Evolutionary conservation across 2,888 invertebrate genomes (phyloP), one percentile per base, ranked within the genome.

Genomic region (Acheta domesticus): DNA sequence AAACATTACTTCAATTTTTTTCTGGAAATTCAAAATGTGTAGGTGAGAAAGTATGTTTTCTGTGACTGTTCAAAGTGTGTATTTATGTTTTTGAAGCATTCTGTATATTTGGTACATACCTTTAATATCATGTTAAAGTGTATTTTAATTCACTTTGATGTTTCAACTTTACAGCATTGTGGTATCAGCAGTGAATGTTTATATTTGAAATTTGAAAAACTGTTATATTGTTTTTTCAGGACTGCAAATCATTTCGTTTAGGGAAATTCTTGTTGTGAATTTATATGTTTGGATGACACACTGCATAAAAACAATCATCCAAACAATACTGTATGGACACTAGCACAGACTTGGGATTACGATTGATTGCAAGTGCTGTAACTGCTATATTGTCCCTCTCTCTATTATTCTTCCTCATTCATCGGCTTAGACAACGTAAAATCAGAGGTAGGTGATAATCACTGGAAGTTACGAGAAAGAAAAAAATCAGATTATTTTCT

Each of bases 221-320:
- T 36, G 36, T 36, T 36, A 8, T 36, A 36, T 8, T 36, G 0
- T 62, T 81, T 75, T 85, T 85, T 2, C 86, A 93, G 91, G 93
- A 95, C 84, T 95, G 95, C 86, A 93, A 93, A 84, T 94, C 94
- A 49, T 95, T 95, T 85, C 92, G 94, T 82, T 91, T 94, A 75
- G 95, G n/a, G 95, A 11, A 92, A 90, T 85, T 92, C 93, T 77
- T 96, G 96, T 86, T 96, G 96, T 85, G 94, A 96, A 86, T 96
- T 95, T 86, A 93, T 94, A 83, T 96, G 96, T 86, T 87, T 95
- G 84, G 95, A 96, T 84, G 93, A 95, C 85, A 92, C 93, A 78
- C 89, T 94, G 84, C 89, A 89, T 62, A 91, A 91, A 84, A 88
- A 88, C 82, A 85, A 88, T 84, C 89, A 90, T 12, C 88, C 89